These are phyloP conservation scores for Stylophora pistillata DNA, from an alignment of 64 coral and sea anemone genomes.

Conservation along the genomic window DNA sequence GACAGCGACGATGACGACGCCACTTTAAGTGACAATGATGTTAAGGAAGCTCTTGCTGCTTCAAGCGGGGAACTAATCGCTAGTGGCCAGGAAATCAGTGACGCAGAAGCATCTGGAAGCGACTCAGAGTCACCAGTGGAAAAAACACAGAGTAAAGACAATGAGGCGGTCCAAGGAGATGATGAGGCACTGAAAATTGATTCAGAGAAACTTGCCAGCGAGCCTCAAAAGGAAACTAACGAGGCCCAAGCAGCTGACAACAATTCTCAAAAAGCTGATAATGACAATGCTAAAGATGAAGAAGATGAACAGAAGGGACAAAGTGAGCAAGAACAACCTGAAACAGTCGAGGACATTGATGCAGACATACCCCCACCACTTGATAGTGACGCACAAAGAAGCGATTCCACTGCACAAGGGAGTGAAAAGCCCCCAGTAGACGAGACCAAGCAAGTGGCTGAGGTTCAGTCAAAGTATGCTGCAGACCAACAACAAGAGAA, in stretches of 20 bases:
- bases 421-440: slow-evolving; percentile 3
- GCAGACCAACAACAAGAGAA: slow-evolving; percentile 21
- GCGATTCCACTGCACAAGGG: neutral
- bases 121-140: neutral
- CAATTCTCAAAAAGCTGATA: neutral
- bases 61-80: slow-evolving; percentile 21
- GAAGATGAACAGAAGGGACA: neutral
- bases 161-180: neutral
- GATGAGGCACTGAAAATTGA: neutral
- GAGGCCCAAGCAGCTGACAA: neutral
- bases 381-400: neutral
- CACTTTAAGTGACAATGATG: slow-evolving; percentile 30
- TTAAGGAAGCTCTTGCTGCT: slow-evolving; percentile 40
- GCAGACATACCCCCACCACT: neutral
- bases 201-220: neutral
- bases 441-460: slow-evolving; percentile 8
- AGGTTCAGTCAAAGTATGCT: slow-evolving; percentile 18
- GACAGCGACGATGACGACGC: slow-evolving; percentile 19
- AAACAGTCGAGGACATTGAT: neutral
- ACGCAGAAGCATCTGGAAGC: slow-evolving; percentile 25
- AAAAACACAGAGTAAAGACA: neutral
- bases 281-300: neutral
- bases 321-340: neutral
- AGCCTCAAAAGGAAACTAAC: neutral
- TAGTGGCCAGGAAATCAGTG: slow-evolving; percentile 1